These are phyloP conservation scores for Patella depressa DNA, from an alignment of 2,888 invertebrate genomes.

Conservation along the genomic window DNA sequence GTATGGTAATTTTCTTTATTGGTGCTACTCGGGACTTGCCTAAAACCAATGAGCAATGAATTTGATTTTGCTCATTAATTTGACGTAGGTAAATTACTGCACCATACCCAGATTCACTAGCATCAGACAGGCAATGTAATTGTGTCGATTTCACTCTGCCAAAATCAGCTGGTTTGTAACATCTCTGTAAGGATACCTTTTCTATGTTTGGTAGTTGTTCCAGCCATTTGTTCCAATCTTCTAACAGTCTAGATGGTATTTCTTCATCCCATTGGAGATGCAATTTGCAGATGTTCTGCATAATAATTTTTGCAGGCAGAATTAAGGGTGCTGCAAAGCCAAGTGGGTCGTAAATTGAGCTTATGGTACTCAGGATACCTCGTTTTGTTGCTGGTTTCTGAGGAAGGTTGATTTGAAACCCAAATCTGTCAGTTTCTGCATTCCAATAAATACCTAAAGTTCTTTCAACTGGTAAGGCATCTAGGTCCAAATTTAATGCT, in stretches of 20 bases:
- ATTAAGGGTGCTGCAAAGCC: constrained; percentile 16
- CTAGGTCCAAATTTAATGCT: neutral
- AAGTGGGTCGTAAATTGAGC: constrained; percentile 21
- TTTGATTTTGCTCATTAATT: neutral
- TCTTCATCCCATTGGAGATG: constrained; percentile 21
- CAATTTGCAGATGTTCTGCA: constrained; percentile 9
- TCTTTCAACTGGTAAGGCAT: neutral
- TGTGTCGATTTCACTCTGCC: neutral
- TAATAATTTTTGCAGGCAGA: constrained; percentile 4
- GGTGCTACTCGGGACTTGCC: constrained; percentile 18
- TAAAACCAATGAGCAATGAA: constrained; percentile 20
- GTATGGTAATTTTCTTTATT: constrained; percentile 19
- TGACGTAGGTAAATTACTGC: constrained; percentile 17
- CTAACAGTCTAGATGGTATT: neutral
- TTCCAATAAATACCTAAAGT: neutral
- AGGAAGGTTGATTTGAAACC: neutral
- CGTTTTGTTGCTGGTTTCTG: constrained; percentile 5
- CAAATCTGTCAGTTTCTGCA: neutral
- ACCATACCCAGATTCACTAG: constrained; percentile 20
- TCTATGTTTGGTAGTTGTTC: constrained; percentile 16
- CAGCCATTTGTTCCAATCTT: constrained; percentile 13
- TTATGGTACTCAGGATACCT: constrained; percentile 11
- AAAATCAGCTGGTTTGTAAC: constrained; percentile 6
- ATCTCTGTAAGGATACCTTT: neutral
- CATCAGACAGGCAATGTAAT: constrained; percentile 24